Evolutionary conservation across 2,888 invertebrate species (phyloP), one percentile per base, ranked within the genome.

Genomic region (Achlya flavicornis): DNA sequence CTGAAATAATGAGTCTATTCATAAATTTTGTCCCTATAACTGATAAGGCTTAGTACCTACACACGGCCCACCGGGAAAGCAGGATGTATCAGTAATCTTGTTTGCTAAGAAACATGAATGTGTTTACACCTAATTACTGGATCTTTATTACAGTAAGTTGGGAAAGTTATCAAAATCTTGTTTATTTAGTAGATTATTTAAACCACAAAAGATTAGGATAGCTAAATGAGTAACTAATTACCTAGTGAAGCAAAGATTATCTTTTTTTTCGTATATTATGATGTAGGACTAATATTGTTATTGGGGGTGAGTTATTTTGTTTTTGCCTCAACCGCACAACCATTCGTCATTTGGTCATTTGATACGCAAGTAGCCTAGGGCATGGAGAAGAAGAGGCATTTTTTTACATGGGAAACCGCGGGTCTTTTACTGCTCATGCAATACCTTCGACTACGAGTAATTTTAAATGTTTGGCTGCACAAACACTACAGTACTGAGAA

Each of bases 51-150:
- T 7, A 19, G 69, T 41, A 70, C n/a, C n/a, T n/a, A n/a, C 73
- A 81, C 80, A 79, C 74, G 80, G 87, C 80, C 92, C 93, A 93
- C 93, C 93, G 84, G 87, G 88, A 87, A 76, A 76, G 91, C 93
- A 93, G 93, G 93, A 93, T 90, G 92, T 87, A 83, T 74, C 75
- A 81, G 81, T 92, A 92, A 92, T 92, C 92, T 88, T 91, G 89
- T 90, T 88, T 90, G 84, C 79, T 76, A 75, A 77, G 72, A 80
- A 80, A 74, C 79, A 81, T 76, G 77, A 78, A 77, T 77, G 79
- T 84, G 79, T 85, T 41, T 41, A 84, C 86, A 75, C 80, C 81
- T 85, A 82, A 86, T 85, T 87, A 81, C 83, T 81, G 16, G 35
- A 19, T 41, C 60, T 60, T 41, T 41, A 43, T 26, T 72, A 73